Conservation (phyloP, 2,113 vertebrate genomes). For the Shinisaurus crocodilurus region DNA sequence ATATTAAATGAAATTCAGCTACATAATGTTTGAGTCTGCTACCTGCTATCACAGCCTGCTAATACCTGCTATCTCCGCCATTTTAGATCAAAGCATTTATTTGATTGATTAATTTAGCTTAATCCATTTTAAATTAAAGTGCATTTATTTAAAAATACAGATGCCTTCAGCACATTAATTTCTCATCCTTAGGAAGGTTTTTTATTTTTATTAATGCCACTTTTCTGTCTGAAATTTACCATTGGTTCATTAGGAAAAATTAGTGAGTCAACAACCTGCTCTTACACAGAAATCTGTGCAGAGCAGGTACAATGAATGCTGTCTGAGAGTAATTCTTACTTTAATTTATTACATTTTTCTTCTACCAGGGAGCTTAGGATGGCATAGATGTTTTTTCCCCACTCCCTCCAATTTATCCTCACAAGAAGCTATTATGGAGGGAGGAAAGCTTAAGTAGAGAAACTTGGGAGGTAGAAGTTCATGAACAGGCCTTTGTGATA, state of each 20-base stretch:
- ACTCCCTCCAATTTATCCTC: too few relatives aligned
- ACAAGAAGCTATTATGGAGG: too few relatives aligned
- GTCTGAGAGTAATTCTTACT: neutral
- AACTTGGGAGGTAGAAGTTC: too few relatives aligned
- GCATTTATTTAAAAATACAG: constrained; percentile 62
- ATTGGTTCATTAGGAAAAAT: constrained; percentile 49
- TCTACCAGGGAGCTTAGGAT: neutral
- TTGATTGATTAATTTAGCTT: too few relatives aligned
- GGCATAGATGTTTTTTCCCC: too few relatives aligned
- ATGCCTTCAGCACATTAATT: constrained; percentile 27
- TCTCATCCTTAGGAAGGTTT: constrained; percentile 26
- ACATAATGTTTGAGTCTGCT: constrained; percentile 21
- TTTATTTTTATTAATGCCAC: constrained; percentile 39
- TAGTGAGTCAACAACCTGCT: neutral
- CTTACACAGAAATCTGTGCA: constrained; percentile 8
- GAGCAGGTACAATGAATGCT: neutral
- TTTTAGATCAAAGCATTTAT: too few relatives aligned
- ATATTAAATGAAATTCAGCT: constrained; percentile 41
- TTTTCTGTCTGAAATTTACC: constrained; percentile 52
- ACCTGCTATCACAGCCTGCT: constrained; percentile 28
- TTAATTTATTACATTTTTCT: neutral
- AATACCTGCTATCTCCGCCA: too few relatives aligned
- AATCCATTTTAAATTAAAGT: constrained; percentile 59
- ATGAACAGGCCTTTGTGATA: too few relatives aligned
- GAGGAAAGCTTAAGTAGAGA: neutral